Conservation (phyloP, 2,797 vertebrate genomes). For the Gastrophryne carolinensis region DNA sequence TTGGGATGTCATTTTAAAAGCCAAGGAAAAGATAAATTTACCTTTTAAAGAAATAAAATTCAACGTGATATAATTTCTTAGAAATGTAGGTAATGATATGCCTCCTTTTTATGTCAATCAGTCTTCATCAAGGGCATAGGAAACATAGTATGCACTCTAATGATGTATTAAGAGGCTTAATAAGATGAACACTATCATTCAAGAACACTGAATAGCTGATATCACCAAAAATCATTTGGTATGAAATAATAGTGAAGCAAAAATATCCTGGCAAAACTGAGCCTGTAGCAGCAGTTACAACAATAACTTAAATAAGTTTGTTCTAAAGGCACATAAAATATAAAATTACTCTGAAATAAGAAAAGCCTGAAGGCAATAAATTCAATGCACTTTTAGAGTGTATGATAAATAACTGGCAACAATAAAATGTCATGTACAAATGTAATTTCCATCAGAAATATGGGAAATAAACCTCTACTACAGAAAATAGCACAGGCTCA, state of each 20-base stretch:
- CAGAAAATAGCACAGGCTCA: no score
- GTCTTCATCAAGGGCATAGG: constrained; percentile 22
- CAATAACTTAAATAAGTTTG: background rate
- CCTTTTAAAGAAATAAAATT: constrained; percentile 22
- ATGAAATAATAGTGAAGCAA: background rate
- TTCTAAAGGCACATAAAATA: background rate
- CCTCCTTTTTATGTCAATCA: constrained; percentile 11
- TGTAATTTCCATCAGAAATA: no score
- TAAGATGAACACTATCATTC: constrained; percentile 10
- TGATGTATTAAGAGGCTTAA: constrained; percentile 24
- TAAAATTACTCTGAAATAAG: background rate
- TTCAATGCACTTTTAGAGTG: no score
- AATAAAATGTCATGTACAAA: no score
- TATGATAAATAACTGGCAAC: no score
- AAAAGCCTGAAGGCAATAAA: background rate
- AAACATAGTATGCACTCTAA: constrained; percentile 9
- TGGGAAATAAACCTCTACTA: no score
- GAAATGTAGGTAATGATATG: constrained; percentile 16
- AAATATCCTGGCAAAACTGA: constrained; percentile 11
- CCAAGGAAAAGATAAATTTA: constrained; percentile 33
- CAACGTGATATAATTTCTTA: constrained; percentile 14
- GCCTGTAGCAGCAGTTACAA: background rate
- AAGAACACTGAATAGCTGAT: constrained; percentile 25
- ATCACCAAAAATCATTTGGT: background rate
- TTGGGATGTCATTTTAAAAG: constrained; percentile 3